These are phyloP conservation scores for Gymnobelideus leadbeateri DNA, from an alignment of 2,113 vertebrate genomes.

Conservation along the genomic window DNA sequence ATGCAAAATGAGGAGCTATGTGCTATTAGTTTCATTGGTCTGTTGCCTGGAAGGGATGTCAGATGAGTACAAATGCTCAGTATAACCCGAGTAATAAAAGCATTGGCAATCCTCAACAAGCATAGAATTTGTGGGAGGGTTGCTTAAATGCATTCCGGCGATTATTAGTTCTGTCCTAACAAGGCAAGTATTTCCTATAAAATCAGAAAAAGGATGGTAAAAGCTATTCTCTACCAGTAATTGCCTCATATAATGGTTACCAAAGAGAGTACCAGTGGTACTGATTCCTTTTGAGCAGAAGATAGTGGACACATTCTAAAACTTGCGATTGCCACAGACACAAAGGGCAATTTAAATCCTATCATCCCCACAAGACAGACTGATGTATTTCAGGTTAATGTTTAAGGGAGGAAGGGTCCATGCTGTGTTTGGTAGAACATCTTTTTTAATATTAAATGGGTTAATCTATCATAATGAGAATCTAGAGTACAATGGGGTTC, in stretches of 20 bases:
- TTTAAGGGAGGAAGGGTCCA: conserved; percentile 28
- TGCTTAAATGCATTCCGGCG: conserved; percentile 31
- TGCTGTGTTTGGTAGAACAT: conserved; percentile 32
- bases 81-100: neutral
- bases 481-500: conserved; percentile 19
- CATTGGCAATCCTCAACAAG: conserved; percentile 2
- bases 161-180: conserved; percentile 45
- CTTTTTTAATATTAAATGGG: conserved; percentile 3
- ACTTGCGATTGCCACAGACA: neutral
- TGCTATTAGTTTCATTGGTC: conserved; percentile 4
- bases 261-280: neutral
- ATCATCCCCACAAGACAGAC: conserved; percentile 29
- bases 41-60: conserved; percentile 11
- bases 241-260: conserved; percentile 37
- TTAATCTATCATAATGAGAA: conserved; percentile 50
- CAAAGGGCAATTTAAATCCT: conserved; percentile 49
- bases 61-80: neutral
- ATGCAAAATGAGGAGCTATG: neutral
- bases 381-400: conserved; percentile 53
- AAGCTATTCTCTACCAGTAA: neutral
- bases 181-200: conserved; percentile 51
- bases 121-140: conserved; percentile 10
- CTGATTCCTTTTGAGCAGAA: conserved; percentile 9
- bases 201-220: conserved; percentile 38
- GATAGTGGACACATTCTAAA: conserved; percentile 25